A percentile compares a stretch with the other conserved stretches of the same genome.
Conservation (phyloP, 2,113 vertebrate genomes). For the Poeciliopsis occidentalis region DNA sequence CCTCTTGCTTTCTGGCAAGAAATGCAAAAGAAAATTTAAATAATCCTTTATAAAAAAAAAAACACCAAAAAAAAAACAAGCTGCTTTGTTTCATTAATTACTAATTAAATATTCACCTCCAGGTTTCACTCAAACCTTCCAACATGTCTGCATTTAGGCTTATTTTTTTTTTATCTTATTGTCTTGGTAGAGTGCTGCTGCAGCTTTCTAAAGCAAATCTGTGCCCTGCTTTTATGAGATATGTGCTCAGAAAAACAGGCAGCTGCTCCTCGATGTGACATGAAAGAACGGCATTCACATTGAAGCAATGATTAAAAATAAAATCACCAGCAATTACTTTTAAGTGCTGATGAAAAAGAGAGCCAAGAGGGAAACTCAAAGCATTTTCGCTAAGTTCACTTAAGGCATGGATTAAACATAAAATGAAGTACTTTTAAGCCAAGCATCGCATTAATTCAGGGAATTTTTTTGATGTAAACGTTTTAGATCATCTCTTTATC, state of each 20-base stretch:
- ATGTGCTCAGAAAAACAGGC: slow-evolving; percentile 38
- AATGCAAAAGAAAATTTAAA: slow-evolving; percentile 49
- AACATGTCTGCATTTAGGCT: background rate
- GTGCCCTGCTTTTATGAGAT: slow-evolving; percentile 52
- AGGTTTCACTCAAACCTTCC: slow-evolving; percentile 8
- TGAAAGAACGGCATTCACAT: slow-evolving; percentile 45
- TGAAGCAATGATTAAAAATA: slow-evolving; percentile 56
- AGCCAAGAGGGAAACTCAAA: slow-evolving; percentile 7
- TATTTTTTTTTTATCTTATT: slow-evolving; percentile 19
- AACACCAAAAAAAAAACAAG: slow-evolving; percentile 50
- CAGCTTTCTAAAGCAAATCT: slow-evolving; percentile 25
- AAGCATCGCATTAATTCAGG: background rate
- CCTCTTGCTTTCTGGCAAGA: slow-evolving; percentile 22
- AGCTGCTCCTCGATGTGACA: slow-evolving; percentile 34
- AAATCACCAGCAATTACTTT: slow-evolving; percentile 44
- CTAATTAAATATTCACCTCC: slow-evolving; percentile 67
- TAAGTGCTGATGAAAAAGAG: slow-evolving; percentile 29
- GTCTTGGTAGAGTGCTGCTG: slow-evolving; percentile 26
- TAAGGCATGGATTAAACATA: slow-evolving; percentile 16
- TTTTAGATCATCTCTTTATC: slow-evolving; percentile 23
- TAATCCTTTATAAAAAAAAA: slow-evolving; percentile 49
- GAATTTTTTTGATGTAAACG: slow-evolving; percentile 15
- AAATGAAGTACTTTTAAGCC: slow-evolving; percentile 8
- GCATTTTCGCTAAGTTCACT: slow-evolving; percentile 16
- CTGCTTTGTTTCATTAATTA: slow-evolving; percentile 66